phyloP scores from a whole-genome alignment of 2,113 vertebrate genomes.

The Felis chaus region DNA sequence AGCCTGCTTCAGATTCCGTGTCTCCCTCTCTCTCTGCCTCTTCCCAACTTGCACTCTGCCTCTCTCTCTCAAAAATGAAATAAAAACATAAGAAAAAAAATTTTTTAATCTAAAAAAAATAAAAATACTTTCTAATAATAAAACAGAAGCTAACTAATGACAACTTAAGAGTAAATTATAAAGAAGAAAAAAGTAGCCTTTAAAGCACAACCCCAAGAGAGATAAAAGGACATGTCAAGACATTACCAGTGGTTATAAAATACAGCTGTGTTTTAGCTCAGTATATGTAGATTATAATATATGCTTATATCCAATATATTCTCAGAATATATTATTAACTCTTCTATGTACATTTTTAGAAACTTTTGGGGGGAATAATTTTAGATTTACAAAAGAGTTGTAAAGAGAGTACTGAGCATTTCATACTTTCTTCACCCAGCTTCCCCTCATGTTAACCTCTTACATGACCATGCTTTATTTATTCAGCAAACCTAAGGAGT shows the following conservation, averaged over 20 bases:
- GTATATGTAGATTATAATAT: not conserved
- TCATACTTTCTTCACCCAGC: not conserved
- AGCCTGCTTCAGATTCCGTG: too few species aligned
- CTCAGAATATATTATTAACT: not conserved
- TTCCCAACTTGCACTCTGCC: too few species aligned
- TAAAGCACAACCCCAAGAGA: not conserved
- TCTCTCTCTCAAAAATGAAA: not conserved
- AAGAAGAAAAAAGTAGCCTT: not conserved
- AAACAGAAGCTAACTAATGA: not conserved
- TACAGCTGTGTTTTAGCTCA: not conserved
- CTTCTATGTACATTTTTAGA: not conserved
- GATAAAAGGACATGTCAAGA: not conserved
- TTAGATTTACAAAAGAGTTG: not conserved
- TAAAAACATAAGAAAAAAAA: not conserved
- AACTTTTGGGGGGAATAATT: not conserved
- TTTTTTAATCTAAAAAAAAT: not conserved
- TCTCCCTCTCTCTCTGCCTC: not conserved
- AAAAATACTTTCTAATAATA: not conserved
- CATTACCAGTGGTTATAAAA: not conserved
- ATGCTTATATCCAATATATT: not conserved
- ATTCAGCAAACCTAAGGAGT: not conserved
- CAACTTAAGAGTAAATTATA: not conserved
- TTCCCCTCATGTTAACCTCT: not conserved
- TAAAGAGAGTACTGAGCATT: not conserved
- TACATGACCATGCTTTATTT: not conserved